phyloP scores from a whole-genome alignment of 2,888 invertebrate species.

The Epiblema foenella region DNA sequence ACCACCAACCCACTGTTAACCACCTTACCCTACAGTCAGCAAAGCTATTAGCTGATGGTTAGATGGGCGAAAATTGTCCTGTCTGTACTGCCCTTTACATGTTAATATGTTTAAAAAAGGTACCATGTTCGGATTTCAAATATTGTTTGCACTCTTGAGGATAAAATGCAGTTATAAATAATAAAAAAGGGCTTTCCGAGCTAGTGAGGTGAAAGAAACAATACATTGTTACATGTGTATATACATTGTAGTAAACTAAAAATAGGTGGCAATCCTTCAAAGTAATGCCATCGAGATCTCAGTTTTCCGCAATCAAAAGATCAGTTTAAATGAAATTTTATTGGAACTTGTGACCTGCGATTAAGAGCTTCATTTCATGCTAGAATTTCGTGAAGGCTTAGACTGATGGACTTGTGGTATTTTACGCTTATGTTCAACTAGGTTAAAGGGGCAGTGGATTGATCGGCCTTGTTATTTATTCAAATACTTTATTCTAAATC shows the following conservation, averaged over 20 bases:
- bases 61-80: too few relatives aligned
- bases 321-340: not conserved
- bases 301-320: not conserved
- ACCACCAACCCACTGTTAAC: too few relatives aligned
- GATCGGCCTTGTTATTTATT: conserved; percentile 35
- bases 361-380: conserved; percentile 1
- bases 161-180: too few relatives aligned
- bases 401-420: conserved; percentile 42
- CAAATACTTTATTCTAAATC: conserved; percentile 17
- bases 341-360: not conserved
- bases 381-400: conserved; percentile 12
- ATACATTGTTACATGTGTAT: too few relatives aligned
- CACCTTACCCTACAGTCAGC: too few relatives aligned
- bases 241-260: not conserved
- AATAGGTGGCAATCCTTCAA: not conserved
- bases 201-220: too few relatives aligned
- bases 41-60: too few relatives aligned
- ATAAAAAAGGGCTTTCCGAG: too few relatives aligned
- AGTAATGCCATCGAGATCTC: conserved; percentile 7
- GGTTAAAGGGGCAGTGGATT: conserved; percentile 9
- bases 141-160: too few relatives aligned
- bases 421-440: conserved; percentile 40
- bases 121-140: too few relatives aligned
- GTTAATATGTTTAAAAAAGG: too few relatives aligned
- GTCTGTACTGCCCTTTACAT: too few relatives aligned